Percentiles rank a stretch among this genome's conserved stretches.
Conservation (phyloP, 2,888 invertebrate species). For the Eilema caniola region DNA sequence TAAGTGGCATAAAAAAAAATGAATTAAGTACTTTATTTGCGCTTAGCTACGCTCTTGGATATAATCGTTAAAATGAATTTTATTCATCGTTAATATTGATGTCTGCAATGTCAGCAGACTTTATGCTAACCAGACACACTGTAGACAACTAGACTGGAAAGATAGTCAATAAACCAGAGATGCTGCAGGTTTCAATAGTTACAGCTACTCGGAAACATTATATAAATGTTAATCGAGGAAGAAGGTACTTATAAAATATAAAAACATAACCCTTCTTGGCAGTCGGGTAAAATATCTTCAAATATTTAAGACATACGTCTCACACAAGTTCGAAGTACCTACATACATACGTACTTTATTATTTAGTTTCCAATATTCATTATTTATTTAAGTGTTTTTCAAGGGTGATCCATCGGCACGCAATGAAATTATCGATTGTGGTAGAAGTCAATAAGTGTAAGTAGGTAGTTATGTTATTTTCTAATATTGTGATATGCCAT, state of each 20-base stretch:
- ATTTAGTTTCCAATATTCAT: neutral
- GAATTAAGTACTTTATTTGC: no score
- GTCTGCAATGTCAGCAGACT: no score
- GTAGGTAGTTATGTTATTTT: no score
- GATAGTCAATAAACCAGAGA: no score
- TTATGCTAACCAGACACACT: no score
- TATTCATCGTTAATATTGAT: no score
- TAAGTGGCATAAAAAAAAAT: no score
- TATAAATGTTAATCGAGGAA: neutral
- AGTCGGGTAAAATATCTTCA: no score
- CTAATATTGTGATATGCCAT: neutral
- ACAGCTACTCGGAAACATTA: neutral
- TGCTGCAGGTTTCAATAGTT: neutral
- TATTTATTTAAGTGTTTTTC: constrained; percentile 1
- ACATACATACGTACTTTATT: neutral
- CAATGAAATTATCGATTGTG: constrained; percentile 1
- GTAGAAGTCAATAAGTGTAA: neutral
- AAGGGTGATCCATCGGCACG: neutral
- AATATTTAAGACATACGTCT: neutral
- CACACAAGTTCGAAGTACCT: neutral
- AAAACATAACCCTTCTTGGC: no score
- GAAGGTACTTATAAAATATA: neutral
- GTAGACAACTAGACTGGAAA: no score
- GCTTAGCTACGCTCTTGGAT: no score
- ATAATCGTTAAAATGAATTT: no score